These are phyloP conservation scores for Oreortyx pictus DNA, from an alignment of 2,797 vertebrate genomes.

Conservation along the genomic window DNA sequence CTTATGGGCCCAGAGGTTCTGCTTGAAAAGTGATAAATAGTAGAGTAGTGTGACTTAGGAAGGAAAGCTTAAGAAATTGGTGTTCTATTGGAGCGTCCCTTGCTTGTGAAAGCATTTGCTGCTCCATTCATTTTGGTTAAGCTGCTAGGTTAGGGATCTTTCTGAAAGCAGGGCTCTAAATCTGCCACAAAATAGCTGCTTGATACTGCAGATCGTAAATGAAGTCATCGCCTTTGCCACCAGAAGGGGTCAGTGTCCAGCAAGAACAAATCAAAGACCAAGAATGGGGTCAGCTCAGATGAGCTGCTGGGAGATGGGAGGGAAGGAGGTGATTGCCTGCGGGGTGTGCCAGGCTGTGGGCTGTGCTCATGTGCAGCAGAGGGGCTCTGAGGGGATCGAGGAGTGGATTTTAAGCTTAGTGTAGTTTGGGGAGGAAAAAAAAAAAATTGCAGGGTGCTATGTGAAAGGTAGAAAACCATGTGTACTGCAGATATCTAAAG, in stretches of 20 bases:
- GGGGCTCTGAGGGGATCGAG: neutral
- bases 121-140: neutral
- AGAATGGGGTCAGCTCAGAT: neutral
- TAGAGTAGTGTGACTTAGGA: neutral
- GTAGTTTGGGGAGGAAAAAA: neutral
- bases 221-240: slow-evolving; percentile 2
- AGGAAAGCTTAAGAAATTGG: neutral
- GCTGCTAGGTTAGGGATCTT: neutral
- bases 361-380: rapidly evolving
- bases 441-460: neutral
- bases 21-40: neutral
- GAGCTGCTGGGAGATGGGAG: neutral
- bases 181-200: slow-evolving; percentile 7
- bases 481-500: neutral
- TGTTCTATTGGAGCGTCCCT: neutral
- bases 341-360: rapidly evolving
- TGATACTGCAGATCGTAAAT: neutral
- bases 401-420: neutral
- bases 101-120: neutral
- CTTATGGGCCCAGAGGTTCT: neutral
- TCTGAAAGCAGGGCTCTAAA: neutral
- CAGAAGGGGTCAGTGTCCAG: slow-evolving; percentile 26
- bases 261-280: neutral
- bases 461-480: neutral
- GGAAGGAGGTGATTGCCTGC: neutral